phyloP scores from a whole-genome alignment of 2,113 vertebrate genomes.

The Vulpes vulpes region DNA sequence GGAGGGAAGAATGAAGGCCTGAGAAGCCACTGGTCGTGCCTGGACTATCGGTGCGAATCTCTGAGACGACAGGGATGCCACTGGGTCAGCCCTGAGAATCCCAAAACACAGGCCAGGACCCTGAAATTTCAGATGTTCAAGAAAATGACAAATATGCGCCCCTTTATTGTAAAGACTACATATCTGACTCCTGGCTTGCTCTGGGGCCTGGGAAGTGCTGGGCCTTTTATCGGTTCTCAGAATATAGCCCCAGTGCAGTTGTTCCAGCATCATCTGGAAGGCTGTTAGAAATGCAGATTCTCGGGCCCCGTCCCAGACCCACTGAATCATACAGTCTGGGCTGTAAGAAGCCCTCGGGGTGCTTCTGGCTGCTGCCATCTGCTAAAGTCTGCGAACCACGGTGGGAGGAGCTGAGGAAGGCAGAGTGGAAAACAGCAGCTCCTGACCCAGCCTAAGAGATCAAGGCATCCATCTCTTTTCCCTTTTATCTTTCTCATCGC shows the following conservation, averaged over 20 bases:
- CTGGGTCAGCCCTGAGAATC: fast-evolving
- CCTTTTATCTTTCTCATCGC: not conserved
- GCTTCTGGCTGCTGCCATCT: too few relatives aligned
- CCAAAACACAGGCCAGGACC: not conserved
- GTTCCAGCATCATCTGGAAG: not conserved
- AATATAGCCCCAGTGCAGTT: fast-evolving
- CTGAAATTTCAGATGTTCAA: not conserved
- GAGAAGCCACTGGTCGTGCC: not conserved
- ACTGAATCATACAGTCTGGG: not conserved
- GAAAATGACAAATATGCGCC: fast-evolving
- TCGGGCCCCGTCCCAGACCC: not conserved
- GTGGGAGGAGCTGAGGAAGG: fast-evolving
- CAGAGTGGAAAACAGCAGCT: too few relatives aligned
- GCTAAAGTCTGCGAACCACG: not conserved
- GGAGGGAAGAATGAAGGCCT: not conserved
- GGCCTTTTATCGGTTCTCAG: not conserved
- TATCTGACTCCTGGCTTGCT: fast-evolving
- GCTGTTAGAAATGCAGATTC: not conserved
- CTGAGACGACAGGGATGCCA: not conserved
- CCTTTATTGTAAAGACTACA: fast-evolving
- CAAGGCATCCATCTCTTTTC: not conserved
- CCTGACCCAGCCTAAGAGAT: too few relatives aligned
- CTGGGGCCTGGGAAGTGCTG: fast-evolving
- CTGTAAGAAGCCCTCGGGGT: not conserved
- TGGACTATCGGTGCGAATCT: not conserved